A percentile compares a stretch with the other conserved stretches of the same genome.
Conservation (phyloP, 2,888 invertebrate genomes). For the Sesia apiformis region DNA sequence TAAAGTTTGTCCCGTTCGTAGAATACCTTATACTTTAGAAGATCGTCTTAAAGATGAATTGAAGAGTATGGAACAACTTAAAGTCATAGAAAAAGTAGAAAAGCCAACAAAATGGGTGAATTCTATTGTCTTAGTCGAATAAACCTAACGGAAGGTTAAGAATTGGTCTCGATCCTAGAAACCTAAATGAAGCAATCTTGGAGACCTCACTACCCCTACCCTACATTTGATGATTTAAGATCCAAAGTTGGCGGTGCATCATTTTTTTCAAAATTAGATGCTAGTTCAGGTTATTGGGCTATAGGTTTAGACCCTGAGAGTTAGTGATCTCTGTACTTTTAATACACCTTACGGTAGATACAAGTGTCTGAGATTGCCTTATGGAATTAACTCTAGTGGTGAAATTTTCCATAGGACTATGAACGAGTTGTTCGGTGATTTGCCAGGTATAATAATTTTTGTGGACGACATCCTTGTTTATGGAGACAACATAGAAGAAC, state of each 20-base stretch:
- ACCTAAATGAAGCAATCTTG: constrained; percentile 13
- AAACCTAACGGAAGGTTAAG: constrained; percentile 13
- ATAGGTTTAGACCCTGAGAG: constrained; percentile 5
- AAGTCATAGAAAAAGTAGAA: constrained; percentile 7
- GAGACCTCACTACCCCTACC: background rate
- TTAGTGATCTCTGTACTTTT: constrained; percentile 15
- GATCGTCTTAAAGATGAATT: constrained; percentile 8
- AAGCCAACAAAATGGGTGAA: constrained; percentile 14
- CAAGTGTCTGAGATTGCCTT: constrained; percentile 11
- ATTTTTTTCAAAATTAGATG: constrained; percentile 3
- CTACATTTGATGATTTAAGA: background rate
- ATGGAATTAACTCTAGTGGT: constrained; percentile 9
- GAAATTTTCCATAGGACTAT: constrained; percentile 12
- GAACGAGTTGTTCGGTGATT: constrained; percentile 5
- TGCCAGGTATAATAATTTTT: constrained; percentile 8
- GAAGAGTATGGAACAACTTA: constrained; percentile 2
- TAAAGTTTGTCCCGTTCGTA: background rate
- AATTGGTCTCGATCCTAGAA: constrained; percentile 14
- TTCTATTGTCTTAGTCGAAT: constrained; percentile 8
- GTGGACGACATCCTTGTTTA: constrained; percentile 8
- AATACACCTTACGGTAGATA: constrained; percentile 13
- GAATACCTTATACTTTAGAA: background rate
- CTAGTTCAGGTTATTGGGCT: constrained; percentile 15
- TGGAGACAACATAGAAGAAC: constrained; percentile 3
- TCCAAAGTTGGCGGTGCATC: background rate